Conservation (phyloP, 2,113 vertebrate species). For the Pseudorectes ferrugineus region DNA sequence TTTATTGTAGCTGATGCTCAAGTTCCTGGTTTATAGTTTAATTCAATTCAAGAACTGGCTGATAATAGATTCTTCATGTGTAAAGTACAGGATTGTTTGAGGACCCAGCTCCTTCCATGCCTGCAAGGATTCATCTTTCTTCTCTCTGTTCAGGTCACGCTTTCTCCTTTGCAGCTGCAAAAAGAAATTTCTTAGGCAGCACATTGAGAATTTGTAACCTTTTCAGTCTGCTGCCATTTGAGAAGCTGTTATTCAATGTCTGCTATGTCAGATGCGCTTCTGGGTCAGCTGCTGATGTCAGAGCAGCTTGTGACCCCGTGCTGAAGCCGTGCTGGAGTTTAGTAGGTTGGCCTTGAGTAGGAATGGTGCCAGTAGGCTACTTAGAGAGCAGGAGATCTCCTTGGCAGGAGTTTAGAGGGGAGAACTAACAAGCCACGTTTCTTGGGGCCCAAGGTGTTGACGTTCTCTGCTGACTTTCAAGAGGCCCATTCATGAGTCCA, state of each 20-base stretch:
- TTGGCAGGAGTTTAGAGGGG: background rate
- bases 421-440: background rate
- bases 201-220: constrained; percentile 39
- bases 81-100: background rate
- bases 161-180: background rate
- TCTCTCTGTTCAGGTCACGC: background rate
- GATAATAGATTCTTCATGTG: background rate
- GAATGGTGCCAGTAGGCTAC: constrained; percentile 18
- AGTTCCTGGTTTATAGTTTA: background rate
- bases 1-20: background rate
- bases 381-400: background rate
- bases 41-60: background rate
- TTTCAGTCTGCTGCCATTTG: constrained; percentile 56
- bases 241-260: constrained; percentile 50
- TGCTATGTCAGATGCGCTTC: constrained; percentile 15
- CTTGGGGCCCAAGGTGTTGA: background rate
- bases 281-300: constrained; percentile 42
- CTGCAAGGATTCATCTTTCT: background rate
- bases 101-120: background rate
- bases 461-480: background rate
- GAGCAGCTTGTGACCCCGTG: constrained; percentile 39
- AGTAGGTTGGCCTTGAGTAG: background rate
- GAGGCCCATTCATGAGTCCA: background rate
- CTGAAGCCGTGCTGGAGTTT: background rate
- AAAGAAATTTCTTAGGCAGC: background rate